These are phyloP conservation scores for Stegana nigrithorax DNA, from an alignment of 2,888 invertebrate genomes.

Conservation along the genomic window DNA sequence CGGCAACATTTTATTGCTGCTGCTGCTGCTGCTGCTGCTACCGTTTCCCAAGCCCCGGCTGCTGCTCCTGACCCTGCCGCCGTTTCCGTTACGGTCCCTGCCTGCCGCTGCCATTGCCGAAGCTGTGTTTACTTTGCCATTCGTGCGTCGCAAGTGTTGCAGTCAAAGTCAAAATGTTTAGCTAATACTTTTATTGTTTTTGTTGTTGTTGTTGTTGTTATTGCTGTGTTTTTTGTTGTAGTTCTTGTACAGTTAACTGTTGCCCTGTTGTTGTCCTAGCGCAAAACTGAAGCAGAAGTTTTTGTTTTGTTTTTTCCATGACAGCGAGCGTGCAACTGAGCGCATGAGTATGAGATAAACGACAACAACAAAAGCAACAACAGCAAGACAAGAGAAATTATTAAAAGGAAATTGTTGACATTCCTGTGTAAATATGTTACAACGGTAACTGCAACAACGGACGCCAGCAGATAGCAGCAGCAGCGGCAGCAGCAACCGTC, in stretches of 20 bases:
- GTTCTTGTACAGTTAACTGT: too few species aligned
- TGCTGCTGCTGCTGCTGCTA: conserved; percentile 7
- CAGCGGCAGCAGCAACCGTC: conserved; percentile 12
- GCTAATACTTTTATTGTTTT: neutral
- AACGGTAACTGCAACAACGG: conserved; percentile 52
- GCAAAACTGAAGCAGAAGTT: too few species aligned
- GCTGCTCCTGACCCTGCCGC: neutral
- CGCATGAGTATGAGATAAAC: too few species aligned
- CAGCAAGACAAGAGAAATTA: conserved; percentile 37
- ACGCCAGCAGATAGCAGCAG: conserved; percentile 23
- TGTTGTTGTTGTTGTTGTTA: conserved; percentile 20
- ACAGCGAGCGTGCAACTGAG: neutral
- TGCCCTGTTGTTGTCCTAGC: too few species aligned
- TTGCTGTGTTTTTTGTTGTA: conserved; percentile 8
- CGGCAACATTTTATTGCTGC: neutral
- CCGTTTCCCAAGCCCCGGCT: too few species aligned
- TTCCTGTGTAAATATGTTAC: conserved; percentile 54
- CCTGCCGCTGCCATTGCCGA: conserved; percentile 21
- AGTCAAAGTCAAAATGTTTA: neutral
- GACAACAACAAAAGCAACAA: neutral
- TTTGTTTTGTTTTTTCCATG: neutral
- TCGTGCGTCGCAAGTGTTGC: conserved; percentile 6
- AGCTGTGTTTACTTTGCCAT: conserved; percentile 24
- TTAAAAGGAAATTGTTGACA: conserved; percentile 58
- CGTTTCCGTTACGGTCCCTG: neutral